Base-by-base conservation (phyloP, 2,797 vertebrate genomes). In the Antrozous pallidus region DNA sequence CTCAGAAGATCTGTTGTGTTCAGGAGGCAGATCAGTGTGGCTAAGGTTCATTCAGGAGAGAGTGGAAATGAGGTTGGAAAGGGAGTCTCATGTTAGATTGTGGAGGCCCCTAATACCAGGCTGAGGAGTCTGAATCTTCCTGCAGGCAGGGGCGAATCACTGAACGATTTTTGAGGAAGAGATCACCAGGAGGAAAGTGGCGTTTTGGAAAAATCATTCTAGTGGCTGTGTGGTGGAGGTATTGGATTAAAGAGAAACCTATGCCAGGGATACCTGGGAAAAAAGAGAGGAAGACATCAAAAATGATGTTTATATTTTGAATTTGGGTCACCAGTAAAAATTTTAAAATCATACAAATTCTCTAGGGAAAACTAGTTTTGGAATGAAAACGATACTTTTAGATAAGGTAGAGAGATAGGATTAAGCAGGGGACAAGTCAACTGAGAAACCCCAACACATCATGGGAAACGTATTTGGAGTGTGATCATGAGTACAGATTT, bases 301-400 rank as follows among this genome's bases (percentile, higher is more conserved):
- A 88, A 94, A 42, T 80, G 3, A 69, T n/a, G 83, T 86, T 88
- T 54, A 69, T 81, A 87, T 18, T 93, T 84, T 90, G 47, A 91
- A 84, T 89, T 73, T 83, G 49, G 33, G 5, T 85, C 45, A 40
- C 40, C 31, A 36, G 13, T 77, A 73, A 87, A 56, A 88, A 90
- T 18, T 71, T 36, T 10, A 92, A 49, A 85, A 40, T 3, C 9
- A 86, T 16, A 69, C 36, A 31, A 74, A 74, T 81, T 74, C 22
- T 71, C 20, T 47, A 56, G 12, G n/a, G 71, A 65, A 92, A 71
- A 47, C 38, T 84, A 65, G 22, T 79, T 94, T 83, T 47, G 26
- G 38, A 92, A 83, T 63, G 36, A 83, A 87, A 70, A 70, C 28
- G 40, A 8, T 84, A 88, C 45, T 79, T 92, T 88, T 78, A 88